phyloP scores from a whole-genome alignment of 2,113 vertebrate genomes.

The Megaceryle maxima region DNA sequence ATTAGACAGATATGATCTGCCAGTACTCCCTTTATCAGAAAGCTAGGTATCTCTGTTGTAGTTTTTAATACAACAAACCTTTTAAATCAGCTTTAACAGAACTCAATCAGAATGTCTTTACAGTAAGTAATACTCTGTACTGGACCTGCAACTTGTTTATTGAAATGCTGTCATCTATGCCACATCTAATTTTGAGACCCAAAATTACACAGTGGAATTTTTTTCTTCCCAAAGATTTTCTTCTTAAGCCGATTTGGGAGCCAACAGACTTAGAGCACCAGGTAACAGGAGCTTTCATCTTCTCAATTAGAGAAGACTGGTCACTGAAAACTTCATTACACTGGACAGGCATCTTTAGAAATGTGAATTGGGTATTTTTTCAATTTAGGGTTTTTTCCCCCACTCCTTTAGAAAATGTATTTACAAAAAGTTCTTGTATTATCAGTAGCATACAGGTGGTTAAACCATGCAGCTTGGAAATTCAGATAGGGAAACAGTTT shows the following conservation, averaged over 20 bases:
- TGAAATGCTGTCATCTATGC: neutral
- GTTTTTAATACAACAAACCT: conserved; percentile 44
- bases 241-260: neutral
- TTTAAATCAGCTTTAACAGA: conserved; percentile 59
- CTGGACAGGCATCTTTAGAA: neutral
- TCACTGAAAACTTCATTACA: neutral
- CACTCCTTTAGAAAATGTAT: neutral
- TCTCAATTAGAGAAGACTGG: neutral
- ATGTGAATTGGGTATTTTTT: neutral
- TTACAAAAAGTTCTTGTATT: neutral
- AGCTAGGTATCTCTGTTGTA: neutral
- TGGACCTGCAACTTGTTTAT: neutral
- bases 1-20: conserved; percentile 4
- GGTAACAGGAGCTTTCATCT: neutral
- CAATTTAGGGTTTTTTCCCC: neutral
- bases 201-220: neutral
- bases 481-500: neutral
- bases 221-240: neutral
- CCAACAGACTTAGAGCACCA: neutral
- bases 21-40: neutral
- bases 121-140: neutral
- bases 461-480: neutral
- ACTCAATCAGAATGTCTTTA: conserved; percentile 20
- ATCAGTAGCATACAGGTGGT: neutral
- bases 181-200: neutral